Base-by-base conservation (phyloP, 2,888 invertebrate species). In the Dryadula phaetusa region DNA sequence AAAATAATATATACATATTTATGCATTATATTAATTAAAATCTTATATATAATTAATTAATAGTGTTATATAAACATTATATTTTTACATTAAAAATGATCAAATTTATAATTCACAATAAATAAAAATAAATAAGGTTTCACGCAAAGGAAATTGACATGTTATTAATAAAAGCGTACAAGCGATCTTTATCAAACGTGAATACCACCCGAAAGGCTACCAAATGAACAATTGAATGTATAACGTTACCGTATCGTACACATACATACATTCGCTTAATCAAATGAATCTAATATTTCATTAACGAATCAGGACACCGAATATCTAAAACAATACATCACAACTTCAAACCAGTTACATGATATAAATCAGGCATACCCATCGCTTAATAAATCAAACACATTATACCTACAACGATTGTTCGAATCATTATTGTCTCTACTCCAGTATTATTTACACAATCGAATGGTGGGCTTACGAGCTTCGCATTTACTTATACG, bases 301-400 rank as follows among this genome's bases (percentile, higher is more conserved):
- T 69, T 66, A 64, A 64, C 58, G 66, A 69, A 71, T 72, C 71
- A 67, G 71, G 69, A 70, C 69, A 53, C 62, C 58, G 46, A 18
- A 67, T 71, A 70, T 70, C 65, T 73, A 70, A 74, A 74, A 75
- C 74, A 75, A 75, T 75, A 71, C 69, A 70, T 74, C 72, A 74
- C 62, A 69, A 65, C 56, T 61, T 64, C 66, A 64, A 72, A 70
- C 72, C 68, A 67, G 69, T 65, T 70, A 69, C 66, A 56, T 42
- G 74, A 74, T 74, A 76, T 69, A 73, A 70, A 76, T 76, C 83
- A 78, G 77, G 56, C 70, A 73, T 72, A 66, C 67, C 75, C 76
- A 79, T 80, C 79, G 82, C 79, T 85, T 87, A 86, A 90, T 91
- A 90, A 90, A 90, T 90, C 90, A 90, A 89, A 86, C 81, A 87